Conservation (phyloP, 2,888 invertebrate species). For the Thereva nobilitata region DNA sequence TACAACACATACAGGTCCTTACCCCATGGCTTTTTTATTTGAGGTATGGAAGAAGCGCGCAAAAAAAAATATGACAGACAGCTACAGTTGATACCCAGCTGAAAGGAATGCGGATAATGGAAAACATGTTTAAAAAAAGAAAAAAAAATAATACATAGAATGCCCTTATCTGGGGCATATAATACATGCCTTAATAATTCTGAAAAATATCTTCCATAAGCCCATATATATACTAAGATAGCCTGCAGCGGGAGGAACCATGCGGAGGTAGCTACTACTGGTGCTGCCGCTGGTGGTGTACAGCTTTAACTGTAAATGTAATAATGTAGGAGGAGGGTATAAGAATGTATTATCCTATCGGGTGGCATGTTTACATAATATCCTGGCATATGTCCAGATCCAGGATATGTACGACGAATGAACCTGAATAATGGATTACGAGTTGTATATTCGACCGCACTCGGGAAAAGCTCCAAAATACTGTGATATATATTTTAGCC, state of each 20-base stretch:
- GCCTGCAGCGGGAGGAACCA: too few relatives aligned
- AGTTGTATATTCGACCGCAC: constrained; percentile 29
- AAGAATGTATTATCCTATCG: not conserved
- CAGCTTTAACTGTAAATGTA: too few relatives aligned
- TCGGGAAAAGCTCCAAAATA: not conserved
- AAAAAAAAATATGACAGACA: too few relatives aligned
- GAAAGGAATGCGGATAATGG: too few relatives aligned
- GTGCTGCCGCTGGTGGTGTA: too few relatives aligned
- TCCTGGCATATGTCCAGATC: constrained; percentile 35
- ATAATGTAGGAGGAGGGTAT: too few relatives aligned
- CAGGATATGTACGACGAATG: constrained; percentile 28
- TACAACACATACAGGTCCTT: too few relatives aligned
- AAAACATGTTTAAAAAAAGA: constrained; percentile 4
- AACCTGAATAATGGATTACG: constrained; percentile 34
- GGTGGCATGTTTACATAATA: constrained; percentile 26
- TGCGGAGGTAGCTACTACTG: too few relatives aligned
- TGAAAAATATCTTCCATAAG: constrained; percentile 25
- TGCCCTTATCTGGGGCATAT: constrained; percentile 23
- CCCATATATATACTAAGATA: not conserved
- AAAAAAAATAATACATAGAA: not conserved
- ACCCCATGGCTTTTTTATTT: too few relatives aligned
- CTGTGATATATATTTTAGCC: too few relatives aligned
- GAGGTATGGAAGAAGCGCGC: too few relatives aligned
- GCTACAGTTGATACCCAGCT: too few relatives aligned
- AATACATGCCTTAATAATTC: constrained; percentile 33